Evolutionary conservation across 2,797 vertebrate genomes (phyloP).

Genomic region (Gymnocypris eckloni): DNA sequence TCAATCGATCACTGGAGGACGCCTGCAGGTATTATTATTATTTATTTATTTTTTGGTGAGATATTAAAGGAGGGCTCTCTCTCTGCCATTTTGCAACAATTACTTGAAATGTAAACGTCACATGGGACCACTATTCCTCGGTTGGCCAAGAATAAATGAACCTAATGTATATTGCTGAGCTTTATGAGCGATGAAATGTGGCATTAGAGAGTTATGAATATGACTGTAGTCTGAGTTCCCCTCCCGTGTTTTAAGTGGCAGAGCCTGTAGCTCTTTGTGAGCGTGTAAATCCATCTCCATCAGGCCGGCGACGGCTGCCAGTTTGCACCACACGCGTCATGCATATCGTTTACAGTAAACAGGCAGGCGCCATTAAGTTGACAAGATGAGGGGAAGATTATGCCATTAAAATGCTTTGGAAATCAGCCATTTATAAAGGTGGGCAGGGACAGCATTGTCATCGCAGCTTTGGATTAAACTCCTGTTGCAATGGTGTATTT

Average conservation of each 20-base stretch:
- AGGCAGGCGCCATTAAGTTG: constrained; percentile 61
- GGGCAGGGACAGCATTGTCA: constrained; percentile 47
- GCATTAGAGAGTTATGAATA: constrained; percentile 43
- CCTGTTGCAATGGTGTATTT: constrained; percentile 47
- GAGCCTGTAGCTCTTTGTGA: constrained; percentile 36
- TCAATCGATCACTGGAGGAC: too few relatives aligned
- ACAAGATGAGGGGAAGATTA: constrained; percentile 60
- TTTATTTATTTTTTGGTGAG: not conserved
- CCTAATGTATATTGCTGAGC: constrained; percentile 37
- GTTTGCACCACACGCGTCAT: constrained; percentile 73
- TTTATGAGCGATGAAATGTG: constrained; percentile 35
- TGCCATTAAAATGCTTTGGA: constrained; percentile 54
- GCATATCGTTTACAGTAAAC: constrained; percentile 72
- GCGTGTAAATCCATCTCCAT: constrained; percentile 76
- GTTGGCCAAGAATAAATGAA: constrained; percentile 27
- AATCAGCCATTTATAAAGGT: constrained; percentile 58
- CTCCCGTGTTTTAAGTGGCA: constrained; percentile 20
- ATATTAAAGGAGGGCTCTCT: constrained; percentile 22
- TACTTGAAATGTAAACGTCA: constrained; percentile 33
- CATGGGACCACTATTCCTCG: constrained; percentile 15
- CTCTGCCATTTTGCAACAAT: constrained; percentile 13
- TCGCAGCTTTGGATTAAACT: constrained; percentile 45
- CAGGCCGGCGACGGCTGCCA: constrained; percentile 74
- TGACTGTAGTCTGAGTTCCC: not conserved
- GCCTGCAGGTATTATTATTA: too few relatives aligned